These are phyloP conservation scores for Sander vitreus DNA, from an alignment of 2,113 vertebrate genomes.

Conservation along the genomic window DNA sequence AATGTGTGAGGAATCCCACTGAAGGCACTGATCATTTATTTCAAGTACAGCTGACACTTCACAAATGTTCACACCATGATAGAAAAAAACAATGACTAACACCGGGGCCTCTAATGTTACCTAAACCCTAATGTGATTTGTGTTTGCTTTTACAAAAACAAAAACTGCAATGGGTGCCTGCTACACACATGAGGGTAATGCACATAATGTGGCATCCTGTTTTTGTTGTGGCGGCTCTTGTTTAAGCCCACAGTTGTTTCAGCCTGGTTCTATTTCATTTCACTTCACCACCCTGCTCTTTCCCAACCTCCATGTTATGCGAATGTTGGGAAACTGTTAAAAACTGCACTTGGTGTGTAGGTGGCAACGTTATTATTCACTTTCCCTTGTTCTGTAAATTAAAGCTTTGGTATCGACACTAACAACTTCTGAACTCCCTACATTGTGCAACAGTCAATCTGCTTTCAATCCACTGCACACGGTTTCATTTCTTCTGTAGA, in stretches of 20 bases:
- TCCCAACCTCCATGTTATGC: constrained; percentile 41
- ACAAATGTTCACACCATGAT: constrained; percentile 23
- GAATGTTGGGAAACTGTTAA: constrained; percentile 52
- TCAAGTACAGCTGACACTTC: constrained; percentile 20
- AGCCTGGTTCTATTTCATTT: constrained; percentile 60
- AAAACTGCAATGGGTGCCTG: constrained; percentile 23
- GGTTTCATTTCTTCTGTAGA: constrained; percentile 56
- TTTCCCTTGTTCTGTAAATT: constrained; percentile 73
- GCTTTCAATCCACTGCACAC: constrained; percentile 52
- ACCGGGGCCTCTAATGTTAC: not conserved
- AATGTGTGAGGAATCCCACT: constrained; percentile 46
- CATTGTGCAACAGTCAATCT: constrained; percentile 66
- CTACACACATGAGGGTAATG: constrained; percentile 30
- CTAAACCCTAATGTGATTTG: not conserved
- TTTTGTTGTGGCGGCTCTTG: constrained; percentile 41
- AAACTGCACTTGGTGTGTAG: constrained; percentile 52
- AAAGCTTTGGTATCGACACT: constrained; percentile 70
- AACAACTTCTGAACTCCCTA: constrained; percentile 59
- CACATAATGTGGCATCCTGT: constrained; percentile 36
- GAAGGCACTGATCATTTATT: constrained; percentile 51
- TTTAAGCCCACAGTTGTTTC: constrained; percentile 46
- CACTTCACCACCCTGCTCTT: constrained; percentile 60
- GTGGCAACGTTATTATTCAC: constrained; percentile 65
- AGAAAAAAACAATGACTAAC: constrained; percentile 5
- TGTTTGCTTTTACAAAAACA: constrained; percentile 19